Conservation (phyloP, 2,888 invertebrate species). For the Stenichneumon culpator region DNA sequence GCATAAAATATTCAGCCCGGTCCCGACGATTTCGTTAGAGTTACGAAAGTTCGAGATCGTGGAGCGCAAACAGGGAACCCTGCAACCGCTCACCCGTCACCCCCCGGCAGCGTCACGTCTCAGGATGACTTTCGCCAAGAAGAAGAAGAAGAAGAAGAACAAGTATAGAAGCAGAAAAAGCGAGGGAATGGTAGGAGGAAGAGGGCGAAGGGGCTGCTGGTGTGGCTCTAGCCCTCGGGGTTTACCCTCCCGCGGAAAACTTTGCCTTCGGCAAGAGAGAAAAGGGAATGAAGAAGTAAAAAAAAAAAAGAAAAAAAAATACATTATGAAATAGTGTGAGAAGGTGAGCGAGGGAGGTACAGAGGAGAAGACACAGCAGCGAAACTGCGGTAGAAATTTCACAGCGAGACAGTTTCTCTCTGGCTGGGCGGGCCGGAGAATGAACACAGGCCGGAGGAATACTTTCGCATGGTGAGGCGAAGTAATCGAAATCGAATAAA, state of each 20-base stretch:
- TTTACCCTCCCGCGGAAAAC: slow-evolving; percentile 38
- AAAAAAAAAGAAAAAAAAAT: slow-evolving; percentile 1
- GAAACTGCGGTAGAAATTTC: slow-evolving; percentile 33
- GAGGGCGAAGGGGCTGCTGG: slow-evolving; percentile 27
- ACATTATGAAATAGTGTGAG: slow-evolving; percentile 4
- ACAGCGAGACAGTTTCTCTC: slow-evolving; percentile 23
- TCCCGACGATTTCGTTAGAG: slow-evolving; percentile 79
- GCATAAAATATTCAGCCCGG: slow-evolving; percentile 81
- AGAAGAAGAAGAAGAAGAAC: slow-evolving; percentile 60
- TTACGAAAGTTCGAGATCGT: slow-evolving; percentile 75
- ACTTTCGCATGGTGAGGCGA: slow-evolving; percentile 21
- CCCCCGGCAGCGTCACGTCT: slow-evolving; percentile 33
- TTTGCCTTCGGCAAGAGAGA: slow-evolving; percentile 19
- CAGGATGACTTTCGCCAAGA: slow-evolving; percentile 62
- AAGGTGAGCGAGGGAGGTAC: neutral
- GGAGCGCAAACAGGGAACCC: slow-evolving; percentile 63
- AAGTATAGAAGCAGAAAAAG: slow-evolving; percentile 40
- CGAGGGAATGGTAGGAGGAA: slow-evolving; percentile 31
- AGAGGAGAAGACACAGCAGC: neutral
- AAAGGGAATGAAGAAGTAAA: neutral
- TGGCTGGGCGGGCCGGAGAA: neutral
- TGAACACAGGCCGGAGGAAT: slow-evolving; percentile 32
- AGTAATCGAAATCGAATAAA: slow-evolving; percentile 68
- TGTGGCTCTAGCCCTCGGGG: slow-evolving; percentile 26
- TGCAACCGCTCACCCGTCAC: slow-evolving; percentile 55